Conservation (phyloP, 2,797 vertebrate genomes). For the Saguinus oedipus region DNA sequence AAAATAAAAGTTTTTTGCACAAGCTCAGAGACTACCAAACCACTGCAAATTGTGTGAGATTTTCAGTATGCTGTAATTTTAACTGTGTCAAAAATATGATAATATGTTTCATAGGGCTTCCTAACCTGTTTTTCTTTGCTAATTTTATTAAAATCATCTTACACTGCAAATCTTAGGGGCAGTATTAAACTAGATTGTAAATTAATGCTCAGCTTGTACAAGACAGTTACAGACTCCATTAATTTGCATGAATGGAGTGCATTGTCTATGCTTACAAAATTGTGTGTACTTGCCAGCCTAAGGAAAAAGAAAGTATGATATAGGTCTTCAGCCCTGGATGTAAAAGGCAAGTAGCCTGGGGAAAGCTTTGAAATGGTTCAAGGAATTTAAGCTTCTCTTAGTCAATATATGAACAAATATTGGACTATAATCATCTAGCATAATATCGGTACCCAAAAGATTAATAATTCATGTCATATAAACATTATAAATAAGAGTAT, state of each 20-base stretch:
- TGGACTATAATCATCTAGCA: neutral
- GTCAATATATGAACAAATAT: neutral
- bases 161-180: constrained; percentile 39
- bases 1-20: neutral
- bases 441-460: neutral
- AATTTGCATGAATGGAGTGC: neutral
- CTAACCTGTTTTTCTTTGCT: neutral
- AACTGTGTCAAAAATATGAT: constrained; percentile 12
- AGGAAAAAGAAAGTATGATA: neutral
- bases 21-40: neutral
- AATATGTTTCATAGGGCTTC: neutral
- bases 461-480: neutral
- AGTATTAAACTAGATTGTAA: constrained; percentile 38
- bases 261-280: neutral
- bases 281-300: neutral
- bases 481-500: neutral
- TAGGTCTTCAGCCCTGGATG: neutral
- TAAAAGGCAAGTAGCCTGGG: neutral
- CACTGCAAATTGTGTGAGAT: neutral
- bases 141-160: constrained; percentile 23
- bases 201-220: constrained; percentile 48
- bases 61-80: neutral
- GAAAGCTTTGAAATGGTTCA: neutral
- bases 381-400: neutral
- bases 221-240: neutral